Evolutionary conservation across 2,113 vertebrate genomes (phyloP).

Genomic region (Dermatemys mawii): DNA sequence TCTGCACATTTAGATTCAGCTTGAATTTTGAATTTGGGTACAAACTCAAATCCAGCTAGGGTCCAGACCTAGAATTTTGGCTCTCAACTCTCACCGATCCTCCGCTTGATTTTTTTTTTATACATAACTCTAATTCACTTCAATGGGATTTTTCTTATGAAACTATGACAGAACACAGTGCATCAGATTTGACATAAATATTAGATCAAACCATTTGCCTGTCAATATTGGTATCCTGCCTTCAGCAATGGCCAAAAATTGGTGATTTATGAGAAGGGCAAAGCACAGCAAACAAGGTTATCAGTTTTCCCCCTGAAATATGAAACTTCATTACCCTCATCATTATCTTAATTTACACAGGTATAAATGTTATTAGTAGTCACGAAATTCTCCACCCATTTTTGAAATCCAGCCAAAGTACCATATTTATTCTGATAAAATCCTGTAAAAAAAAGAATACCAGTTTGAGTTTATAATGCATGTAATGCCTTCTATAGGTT

Average conservation of each 20-base stretch:
- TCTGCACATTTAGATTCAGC: not conserved
- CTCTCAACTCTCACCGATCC: not conserved
- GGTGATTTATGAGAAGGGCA: not conserved
- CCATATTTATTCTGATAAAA: not conserved
- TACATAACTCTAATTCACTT: not conserved
- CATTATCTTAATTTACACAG: not conserved
- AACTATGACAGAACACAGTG: not conserved
- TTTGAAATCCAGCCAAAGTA: not conserved
- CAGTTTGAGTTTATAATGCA: not conserved
- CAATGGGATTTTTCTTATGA: not conserved
- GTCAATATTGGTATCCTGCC: not conserved
- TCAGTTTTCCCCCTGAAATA: not conserved
- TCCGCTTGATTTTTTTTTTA: not conserved
- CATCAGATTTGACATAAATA: not conserved
- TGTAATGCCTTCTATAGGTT: not conserved
- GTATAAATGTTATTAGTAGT: not conserved
- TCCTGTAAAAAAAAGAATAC: not conserved
- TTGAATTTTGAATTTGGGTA: not conserved
- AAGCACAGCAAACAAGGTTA: not conserved
- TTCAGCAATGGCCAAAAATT: not conserved
- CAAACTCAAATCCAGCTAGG: not conserved
- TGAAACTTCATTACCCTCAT: not conserved
- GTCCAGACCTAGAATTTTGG: not conserved
- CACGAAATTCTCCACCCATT: not conserved
- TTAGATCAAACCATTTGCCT: not conserved